Evolutionary conservation across 2,797 vertebrate species (phyloP).

Genomic region (Mus spretus): DNA sequence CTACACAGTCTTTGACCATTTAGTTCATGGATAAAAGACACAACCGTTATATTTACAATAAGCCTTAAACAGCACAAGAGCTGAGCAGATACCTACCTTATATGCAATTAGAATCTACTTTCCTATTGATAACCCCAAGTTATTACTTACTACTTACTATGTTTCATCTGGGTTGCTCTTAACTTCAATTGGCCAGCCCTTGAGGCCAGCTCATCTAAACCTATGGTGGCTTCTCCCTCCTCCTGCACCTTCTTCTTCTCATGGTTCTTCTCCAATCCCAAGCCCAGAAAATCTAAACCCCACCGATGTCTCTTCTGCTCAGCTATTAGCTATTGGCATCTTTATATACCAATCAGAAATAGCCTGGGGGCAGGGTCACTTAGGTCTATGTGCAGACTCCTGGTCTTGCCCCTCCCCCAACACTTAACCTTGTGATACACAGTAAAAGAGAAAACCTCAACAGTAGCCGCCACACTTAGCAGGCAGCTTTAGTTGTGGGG

Average conservation of each 20-base stretch:
- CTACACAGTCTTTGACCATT: neutral
- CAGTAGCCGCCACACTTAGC: slow-evolving; percentile 47
- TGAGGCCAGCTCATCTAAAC: no score
- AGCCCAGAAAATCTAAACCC: neutral
- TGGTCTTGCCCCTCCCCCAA: neutral
- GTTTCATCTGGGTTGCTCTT: neutral
- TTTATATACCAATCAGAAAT: neutral
- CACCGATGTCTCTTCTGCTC: neutral
- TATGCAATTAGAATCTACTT: neutral
- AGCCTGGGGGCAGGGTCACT: neutral
- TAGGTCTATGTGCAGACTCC: neutral
- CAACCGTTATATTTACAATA: neutral
- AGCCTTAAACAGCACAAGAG: neutral
- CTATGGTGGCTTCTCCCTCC: neutral
- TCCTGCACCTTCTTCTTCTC: neutral
- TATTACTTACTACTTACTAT: neutral
- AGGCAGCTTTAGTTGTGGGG: neutral
- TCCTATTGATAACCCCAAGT: neutral
- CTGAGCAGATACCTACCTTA: neutral
- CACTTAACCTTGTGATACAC: neutral
- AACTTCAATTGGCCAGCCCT: neutral
- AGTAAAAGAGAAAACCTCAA: neutral
- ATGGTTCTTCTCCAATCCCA: neutral
- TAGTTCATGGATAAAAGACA: neutral
- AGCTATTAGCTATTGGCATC: neutral